Evolutionary conservation across 2,888 invertebrate species (phyloP).

Genomic region (Fragum whitleyi): DNA sequence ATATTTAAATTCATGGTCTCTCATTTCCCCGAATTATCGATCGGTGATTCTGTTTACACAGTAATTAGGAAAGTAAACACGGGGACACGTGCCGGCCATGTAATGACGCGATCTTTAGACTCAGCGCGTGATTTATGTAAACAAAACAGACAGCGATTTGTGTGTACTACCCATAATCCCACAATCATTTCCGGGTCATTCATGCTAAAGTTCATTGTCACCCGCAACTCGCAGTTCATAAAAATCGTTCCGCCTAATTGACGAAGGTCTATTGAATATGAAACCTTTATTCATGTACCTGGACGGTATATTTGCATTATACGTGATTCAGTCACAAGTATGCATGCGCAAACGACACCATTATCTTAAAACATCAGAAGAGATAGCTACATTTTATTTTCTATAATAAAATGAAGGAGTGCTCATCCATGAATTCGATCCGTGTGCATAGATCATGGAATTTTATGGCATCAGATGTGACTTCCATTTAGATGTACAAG

Average conservation of each 20-base stretch:
- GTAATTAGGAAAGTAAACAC: conserved; percentile 63
- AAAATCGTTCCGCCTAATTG: conserved; percentile 39
- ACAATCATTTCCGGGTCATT: conserved; percentile 46
- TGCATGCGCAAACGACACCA: no score
- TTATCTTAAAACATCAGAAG: no score
- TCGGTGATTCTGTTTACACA: conserved; percentile 34
- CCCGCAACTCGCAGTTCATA: conserved; percentile 42
- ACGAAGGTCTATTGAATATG: conserved; percentile 1
- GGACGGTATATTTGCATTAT: conserved; percentile 3
- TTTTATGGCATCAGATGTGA: no score
- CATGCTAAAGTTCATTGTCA: conserved; percentile 36
- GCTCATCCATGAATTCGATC: no score
- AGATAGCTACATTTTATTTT: no score
- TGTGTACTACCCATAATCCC: conserved; percentile 40
- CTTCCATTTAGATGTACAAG: no score
- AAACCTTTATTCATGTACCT: conserved; percentile 10
- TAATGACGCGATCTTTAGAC: conserved; percentile 28
- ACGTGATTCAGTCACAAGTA: no score
- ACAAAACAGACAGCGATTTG: conserved; percentile 57
- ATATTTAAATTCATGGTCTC: conserved; percentile 12
- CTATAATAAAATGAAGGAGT: no score
- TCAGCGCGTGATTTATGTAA: conserved; percentile 56
- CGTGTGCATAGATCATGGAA: no score
- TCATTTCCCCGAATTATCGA: conserved; percentile 7
- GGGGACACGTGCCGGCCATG: conserved; percentile 49